Evolutionary conservation across 2,888 invertebrate species (phyloP), one percentile per base, ranked within the genome.

Genomic region (Eupithecia tripunctaria): DNA sequence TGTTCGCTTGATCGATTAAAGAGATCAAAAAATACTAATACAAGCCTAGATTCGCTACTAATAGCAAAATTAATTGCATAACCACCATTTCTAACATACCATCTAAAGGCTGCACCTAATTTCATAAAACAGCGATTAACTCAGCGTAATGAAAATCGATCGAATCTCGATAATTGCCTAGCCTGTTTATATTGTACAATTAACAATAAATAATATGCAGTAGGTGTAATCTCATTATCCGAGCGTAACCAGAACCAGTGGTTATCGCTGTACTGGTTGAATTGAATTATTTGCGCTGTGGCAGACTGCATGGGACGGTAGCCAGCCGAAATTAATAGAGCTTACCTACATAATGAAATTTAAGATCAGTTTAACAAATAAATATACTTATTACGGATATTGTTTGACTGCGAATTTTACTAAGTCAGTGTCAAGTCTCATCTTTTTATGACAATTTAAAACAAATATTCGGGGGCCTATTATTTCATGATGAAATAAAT

Each of bases 161-260:
- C 79, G 73, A 71, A 79, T 79, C 81, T 80, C 79, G 82, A 79
- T 82, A 85, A 85, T 85, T 82, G 81, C 79, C 78, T 78, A 73
- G 72, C 80, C 79, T 79, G 79, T 82, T 81, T 81, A 81, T 80
- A 82, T 78, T 80, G 76, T 75, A 84, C 81, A 83, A 85, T 85
- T 82, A 84, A 83, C 82, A 81, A 84, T 85, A 84, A 85, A 85
- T 84, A 80, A 83, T 82, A 78, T 74, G 15, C 76, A 62, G 71
- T 72, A 71, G 74, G 74, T 72, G 77, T 81, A 76, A 84, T 81
- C 82, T 83, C 83, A 83, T 85, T 85, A 85, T 82, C 79, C 78
- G 70, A 10, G 67, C 70, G 72, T 75, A 72, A 72, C 75, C 51
- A 60, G 67, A 72, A 72, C 75, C 51, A 60, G 67, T 63, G 71